Base-by-base conservation (phyloP, 2,797 vertebrate species). In the Coluber constrictor region DNA sequence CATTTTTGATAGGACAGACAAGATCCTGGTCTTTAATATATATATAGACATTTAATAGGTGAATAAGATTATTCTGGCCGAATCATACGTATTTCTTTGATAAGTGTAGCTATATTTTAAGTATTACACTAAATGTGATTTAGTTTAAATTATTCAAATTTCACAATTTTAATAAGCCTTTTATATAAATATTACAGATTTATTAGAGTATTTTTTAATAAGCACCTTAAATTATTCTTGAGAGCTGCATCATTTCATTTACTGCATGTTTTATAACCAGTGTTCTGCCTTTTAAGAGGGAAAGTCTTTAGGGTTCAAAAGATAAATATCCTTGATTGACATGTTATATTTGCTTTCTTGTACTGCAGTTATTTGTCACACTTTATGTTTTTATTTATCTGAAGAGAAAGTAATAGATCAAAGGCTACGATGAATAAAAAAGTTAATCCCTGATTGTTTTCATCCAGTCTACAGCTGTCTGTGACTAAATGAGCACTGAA, bases 381-480 rank as follows among this genome's bases (percentile, higher is more conserved):
- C 56, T 23, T 47, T 92, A 89, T 92, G 16, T 89, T 94, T 93
- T 95, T 83, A 86, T 96, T 94, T 90, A 90, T 93, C 91, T 20
- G 90, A 93, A 88, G 95, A 96, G 96, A 96, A 94, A 97, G 95
- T 92, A 91, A 93, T 92, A 97, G 98, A 98, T 98, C 98, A 98
- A 90, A 93, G 92, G 96, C 95, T 91, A 93, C 94, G 95, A 95
- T 92, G 96, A 95, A 96, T n/a, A 95, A 96, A 96, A 97, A 97
- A 98, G 97, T 98, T 98, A 98, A 99, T 99, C 98, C 98, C 95
- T 96, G 95, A 93, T 97, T 96, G 98, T 97, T 97, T 98, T 96
- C 97, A 96, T 94, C 97, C 97, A 88, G 94, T 83, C 95, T 96
- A 95, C 95, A 97, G 97, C 98, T 97, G 97, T 97, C 96, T 97